Percentiles rank a stretch among this genome's conserved stretches.
phyloP scores from a whole-genome alignment of 1,140 invertebrate genomes.

The Contarinia nasturtii region DNA sequence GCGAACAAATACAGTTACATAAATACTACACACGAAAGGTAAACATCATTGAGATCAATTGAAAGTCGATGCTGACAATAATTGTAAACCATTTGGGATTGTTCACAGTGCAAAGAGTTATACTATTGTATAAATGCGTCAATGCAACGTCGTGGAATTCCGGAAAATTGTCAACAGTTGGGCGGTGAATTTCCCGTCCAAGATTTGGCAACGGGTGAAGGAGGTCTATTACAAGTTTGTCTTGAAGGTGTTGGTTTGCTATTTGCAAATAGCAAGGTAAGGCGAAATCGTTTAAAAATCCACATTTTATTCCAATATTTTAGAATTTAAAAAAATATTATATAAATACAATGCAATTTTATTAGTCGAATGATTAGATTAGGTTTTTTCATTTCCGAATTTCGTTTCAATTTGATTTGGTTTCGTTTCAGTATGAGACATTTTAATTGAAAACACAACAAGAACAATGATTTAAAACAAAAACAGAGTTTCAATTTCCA shows the following conservation, averaged over 20 bases:
- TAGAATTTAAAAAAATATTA: too few relatives aligned
- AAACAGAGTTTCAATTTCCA: too few relatives aligned
- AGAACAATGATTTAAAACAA: too few relatives aligned
- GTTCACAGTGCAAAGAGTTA: constrained; percentile 81
- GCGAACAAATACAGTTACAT: constrained; percentile 81
- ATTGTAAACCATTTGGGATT: not conserved
- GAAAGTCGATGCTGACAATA: not conserved
- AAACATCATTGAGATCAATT: constrained; percentile 7
- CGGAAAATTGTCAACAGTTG: constrained; percentile 64
- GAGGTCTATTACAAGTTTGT: constrained; percentile 94
- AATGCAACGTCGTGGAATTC: constrained; percentile 86
- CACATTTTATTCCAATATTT: too few relatives aligned
- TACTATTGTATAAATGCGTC: constrained; percentile 98
- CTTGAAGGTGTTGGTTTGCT: constrained; percentile 97
- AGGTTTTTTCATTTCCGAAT: too few relatives aligned
- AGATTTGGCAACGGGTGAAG: constrained; percentile 89
- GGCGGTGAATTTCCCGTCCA: constrained; percentile 98
- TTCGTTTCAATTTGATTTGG: too few relatives aligned
- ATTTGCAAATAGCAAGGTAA: constrained; percentile 98
- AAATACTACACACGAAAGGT: constrained; percentile 99
- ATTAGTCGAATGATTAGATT: too few relatives aligned
- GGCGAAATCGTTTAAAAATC: constrained; percentile 5
- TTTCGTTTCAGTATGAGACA: too few relatives aligned
- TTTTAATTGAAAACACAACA: too few relatives aligned
- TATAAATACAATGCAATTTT: too few relatives aligned